These are phyloP conservation scores for Stenchaetothrips biformis DNA, from an alignment of 2,888 invertebrate genomes.

Conservation along the genomic window DNA sequence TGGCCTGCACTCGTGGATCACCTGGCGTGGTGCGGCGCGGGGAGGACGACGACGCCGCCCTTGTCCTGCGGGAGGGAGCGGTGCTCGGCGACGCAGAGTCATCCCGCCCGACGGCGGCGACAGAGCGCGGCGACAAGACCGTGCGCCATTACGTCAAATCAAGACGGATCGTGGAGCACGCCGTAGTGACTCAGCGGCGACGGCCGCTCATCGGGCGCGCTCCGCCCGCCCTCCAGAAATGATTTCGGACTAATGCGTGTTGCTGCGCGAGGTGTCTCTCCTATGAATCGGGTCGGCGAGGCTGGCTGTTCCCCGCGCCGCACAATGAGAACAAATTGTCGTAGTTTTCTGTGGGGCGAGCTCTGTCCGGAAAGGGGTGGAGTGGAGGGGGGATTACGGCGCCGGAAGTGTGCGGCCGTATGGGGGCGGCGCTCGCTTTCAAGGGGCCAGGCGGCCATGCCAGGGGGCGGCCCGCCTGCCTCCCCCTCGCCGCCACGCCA, in stretches of 20 bases:
- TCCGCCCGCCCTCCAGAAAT: too few relatives aligned
- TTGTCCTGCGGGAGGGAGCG: neutral
- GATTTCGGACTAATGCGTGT: too few relatives aligned
- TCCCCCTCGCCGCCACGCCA: too few relatives aligned
- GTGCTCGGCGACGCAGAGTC: neutral
- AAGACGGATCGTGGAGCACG: neutral
- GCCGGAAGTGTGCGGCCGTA: neutral
- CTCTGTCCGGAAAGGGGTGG: neutral
- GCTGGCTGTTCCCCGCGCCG: neutral
- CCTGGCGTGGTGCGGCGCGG: neutral
- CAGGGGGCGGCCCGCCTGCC: too few relatives aligned
- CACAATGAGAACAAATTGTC: slow-evolving; percentile 25
- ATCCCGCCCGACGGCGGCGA: neutral
- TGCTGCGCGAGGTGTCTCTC: too few relatives aligned
- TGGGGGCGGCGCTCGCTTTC: too few relatives aligned
- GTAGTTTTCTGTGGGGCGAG: neutral
- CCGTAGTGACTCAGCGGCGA: neutral
- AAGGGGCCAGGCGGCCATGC: too few relatives aligned
- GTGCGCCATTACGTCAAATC: slow-evolving; percentile 16
- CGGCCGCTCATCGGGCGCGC: neutral
- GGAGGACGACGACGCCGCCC: neutral
- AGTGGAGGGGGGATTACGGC: slow-evolving; percentile 10
- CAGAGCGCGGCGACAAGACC: neutral
- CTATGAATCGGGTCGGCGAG: too few relatives aligned
- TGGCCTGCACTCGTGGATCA: neutral